phyloP scores from a whole-genome alignment of 2,888 invertebrate species.

The Tinea pellionella region DNA sequence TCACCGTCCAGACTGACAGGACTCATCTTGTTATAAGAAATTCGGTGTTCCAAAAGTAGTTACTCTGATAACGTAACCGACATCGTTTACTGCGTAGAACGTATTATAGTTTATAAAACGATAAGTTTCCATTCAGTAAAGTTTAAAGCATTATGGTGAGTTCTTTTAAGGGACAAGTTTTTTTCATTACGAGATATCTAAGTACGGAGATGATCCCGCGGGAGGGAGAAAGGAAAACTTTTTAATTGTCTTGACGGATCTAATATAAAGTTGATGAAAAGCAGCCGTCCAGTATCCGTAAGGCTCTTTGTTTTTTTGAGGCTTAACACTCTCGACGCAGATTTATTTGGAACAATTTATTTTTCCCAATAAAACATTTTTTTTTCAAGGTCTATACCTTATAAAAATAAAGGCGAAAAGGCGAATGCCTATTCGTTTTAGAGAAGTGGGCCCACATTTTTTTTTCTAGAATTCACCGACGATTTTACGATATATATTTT shows the following conservation, averaged over 20 bases:
- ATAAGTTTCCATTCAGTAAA: neutral
- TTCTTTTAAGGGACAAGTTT: neutral
- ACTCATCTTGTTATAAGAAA: no score
- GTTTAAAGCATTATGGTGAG: neutral
- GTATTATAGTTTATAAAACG: neutral
- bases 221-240: conserved; percentile 39
- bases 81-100: no score
- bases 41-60: no score
- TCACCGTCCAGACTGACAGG: no score
- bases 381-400: no score
- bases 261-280: conserved; percentile 64
- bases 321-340: conserved; percentile 22
- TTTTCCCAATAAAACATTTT: no score
- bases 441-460: no score
- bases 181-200: conserved; percentile 14
- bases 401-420: no score
- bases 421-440: no score
- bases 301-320: conserved; percentile 33
- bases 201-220: conserved; percentile 35
- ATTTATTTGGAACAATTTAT: neutral
- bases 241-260: conserved; percentile 62
- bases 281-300: conserved; percentile 35
- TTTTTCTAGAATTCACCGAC: no score
- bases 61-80: no score
- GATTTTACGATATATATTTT: no score